Percentiles rank a stretch among this genome's conserved stretches.
phyloP scores from a whole-genome alignment of 2,888 invertebrate genomes.

The Stenchaetothrips biformis region DNA sequence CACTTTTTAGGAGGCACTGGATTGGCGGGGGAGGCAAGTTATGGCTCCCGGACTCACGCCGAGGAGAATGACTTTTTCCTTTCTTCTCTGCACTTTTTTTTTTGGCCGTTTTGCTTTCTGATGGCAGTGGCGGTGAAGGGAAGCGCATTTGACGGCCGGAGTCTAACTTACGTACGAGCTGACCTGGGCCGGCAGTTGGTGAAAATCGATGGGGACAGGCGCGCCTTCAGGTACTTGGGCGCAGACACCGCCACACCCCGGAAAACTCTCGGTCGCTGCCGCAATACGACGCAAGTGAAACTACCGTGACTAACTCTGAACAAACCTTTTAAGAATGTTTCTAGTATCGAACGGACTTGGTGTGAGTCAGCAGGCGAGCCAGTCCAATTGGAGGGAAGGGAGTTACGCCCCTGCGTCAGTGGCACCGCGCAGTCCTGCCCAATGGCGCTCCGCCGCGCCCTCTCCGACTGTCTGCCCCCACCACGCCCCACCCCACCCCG shows the following conservation, averaged over 20 bases:
- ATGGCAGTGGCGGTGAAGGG: background rate
- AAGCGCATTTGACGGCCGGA: background rate
- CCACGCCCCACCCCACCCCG: background rate
- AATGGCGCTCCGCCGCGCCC: background rate
- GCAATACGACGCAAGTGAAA: no score
- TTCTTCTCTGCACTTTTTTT: background rate
- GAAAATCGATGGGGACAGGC: background rate
- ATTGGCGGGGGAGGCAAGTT: background rate
- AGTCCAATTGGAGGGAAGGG: background rate
- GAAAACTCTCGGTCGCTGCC: no score
- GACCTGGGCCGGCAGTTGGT: background rate
- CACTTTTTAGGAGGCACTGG: constrained; percentile 16
- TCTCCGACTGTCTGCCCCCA: background rate
- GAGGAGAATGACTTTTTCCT: background rate
- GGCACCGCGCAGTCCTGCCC: background rate
- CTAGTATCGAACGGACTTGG: no score
- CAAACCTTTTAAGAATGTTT: no score
- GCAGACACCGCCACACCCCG: no score
- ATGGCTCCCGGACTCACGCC: background rate
- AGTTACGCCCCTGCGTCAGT: background rate
- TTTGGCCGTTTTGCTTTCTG: background rate
- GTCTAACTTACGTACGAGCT: background rate
- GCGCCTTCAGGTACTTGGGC: background rate
- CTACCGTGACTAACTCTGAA: no score
- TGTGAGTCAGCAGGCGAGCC: background rate